Evolutionary conservation across 2,113 vertebrate species (phyloP), one percentile per base, ranked within the genome.

Genomic region (Epinephelus cyanopodus): DNA sequence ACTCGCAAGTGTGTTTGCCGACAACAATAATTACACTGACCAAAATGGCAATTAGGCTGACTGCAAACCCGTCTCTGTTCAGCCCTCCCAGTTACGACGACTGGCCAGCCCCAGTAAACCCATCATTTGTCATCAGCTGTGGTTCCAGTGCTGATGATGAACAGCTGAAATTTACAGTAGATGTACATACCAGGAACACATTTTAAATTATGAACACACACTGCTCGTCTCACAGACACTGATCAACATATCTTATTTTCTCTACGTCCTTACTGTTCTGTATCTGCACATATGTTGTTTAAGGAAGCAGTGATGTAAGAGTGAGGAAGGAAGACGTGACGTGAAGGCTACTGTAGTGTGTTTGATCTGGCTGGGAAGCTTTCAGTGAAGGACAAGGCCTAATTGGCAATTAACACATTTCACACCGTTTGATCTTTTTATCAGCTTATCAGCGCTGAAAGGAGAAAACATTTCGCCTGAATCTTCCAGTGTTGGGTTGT

Each of bases 11-110:
- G 50, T 60, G 58, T 81, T 73, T 65, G 50, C 72, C 3, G 33
- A 94, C 82, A 94, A 92, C 91, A 92, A 62, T 90, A 91, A 94
- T 94, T 93, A 93, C 61, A 58, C 27, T 15, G n/a, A 85, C 79
- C 87, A 90, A 92, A 92, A 92, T 89, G 79, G 77, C 84, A 86
- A 87, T 92, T 92, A 90, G 53, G 33, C 27, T 10, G 74, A 74
- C 63, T 68, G 87, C 58, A 68, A 56, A 73, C 60, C 68, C 23
- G 75, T 64, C 50, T 76, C 63, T 64, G 78, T 53, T 81, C 74
- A 23, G 72, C 61, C 82, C 75, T 69, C 60, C 64, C 54, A 74
- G 66, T 87, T 79, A 82, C 17, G 8, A 56, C 18, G 18, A 82
- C 71, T 61, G 85, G 85, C 45, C 85, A 71, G 65, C 57, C 54